These are phyloP conservation scores for Pogonognathellus flavescens DNA, from an alignment of 1,140 invertebrate species.

Conservation along the genomic window DNA sequence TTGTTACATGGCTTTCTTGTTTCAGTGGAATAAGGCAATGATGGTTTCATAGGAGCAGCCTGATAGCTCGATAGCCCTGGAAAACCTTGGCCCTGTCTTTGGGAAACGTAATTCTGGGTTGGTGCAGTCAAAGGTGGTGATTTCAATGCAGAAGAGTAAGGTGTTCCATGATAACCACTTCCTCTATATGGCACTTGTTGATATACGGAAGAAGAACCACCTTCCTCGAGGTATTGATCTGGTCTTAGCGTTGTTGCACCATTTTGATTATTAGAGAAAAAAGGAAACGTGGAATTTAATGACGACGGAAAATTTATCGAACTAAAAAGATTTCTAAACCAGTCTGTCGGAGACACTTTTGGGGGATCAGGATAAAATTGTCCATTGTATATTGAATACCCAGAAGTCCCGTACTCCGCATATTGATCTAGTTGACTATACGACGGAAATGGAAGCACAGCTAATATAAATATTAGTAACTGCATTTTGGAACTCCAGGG, in stretches of 20 bases:
- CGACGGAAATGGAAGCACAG: background rate
- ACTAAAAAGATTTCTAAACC: background rate
- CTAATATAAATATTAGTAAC: background rate
- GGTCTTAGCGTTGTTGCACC: background rate
- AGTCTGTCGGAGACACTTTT: background rate
- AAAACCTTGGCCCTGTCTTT: background rate
- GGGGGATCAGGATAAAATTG: slow-evolving; percentile 14
- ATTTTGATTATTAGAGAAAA: background rate
- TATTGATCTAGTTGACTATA: background rate
- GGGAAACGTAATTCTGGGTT: background rate
- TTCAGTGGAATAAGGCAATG: background rate
- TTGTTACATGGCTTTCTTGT: background rate
- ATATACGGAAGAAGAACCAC: background rate
- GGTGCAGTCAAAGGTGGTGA: background rate
- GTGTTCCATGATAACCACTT: background rate
- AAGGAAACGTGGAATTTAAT: background rate
- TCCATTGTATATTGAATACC: slow-evolving; percentile 54
- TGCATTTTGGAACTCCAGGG: background rate
- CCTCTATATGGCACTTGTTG: background rate
- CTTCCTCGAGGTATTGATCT: slow-evolving; percentile 27
- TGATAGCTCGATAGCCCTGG: background rate
- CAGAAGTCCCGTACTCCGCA: background rate
- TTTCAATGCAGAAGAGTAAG: background rate
- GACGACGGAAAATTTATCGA: background rate
- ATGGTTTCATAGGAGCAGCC: background rate